phyloP scores from a whole-genome alignment of 2,797 vertebrate species.

The Sebastiscus albofasciatus region DNA sequence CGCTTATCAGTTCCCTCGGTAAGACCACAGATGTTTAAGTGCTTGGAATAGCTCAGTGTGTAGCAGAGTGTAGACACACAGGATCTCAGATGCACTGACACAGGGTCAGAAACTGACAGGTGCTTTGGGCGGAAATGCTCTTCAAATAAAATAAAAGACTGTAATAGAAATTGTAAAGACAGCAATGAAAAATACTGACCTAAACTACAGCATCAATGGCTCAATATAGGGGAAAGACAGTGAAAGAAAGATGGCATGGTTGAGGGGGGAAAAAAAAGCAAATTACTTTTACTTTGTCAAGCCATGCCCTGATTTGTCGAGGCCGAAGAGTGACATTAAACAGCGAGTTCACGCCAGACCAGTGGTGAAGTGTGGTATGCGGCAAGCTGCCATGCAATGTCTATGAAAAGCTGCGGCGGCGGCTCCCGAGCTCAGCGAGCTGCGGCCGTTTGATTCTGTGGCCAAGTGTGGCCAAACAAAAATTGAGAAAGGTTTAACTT shows the following conservation, averaged over 20 bases:
- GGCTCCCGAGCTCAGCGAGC: too few relatives aligned
- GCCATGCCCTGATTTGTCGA: not conserved
- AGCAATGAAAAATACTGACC: not conserved
- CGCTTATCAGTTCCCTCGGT: constrained; percentile 63
- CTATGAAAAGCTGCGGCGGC: too few relatives aligned
- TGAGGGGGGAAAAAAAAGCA: not conserved
- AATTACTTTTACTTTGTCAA: not conserved
- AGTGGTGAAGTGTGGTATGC: fast-evolving
- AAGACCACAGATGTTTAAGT: constrained; percentile 61
- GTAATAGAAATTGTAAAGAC: not conserved
- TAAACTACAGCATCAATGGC: too few relatives aligned
- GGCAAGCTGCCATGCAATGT: too few relatives aligned
- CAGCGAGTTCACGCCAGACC: fast-evolving
- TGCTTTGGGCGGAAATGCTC: not conserved
- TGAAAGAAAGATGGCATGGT: not conserved
- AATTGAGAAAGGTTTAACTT: too few relatives aligned
- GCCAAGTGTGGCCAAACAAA: too few relatives aligned
- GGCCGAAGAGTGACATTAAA: not conserved
- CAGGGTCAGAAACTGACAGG: constrained; percentile 3
- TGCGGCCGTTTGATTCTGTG: too few relatives aligned
- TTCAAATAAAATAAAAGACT: not conserved
- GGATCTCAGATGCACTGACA: constrained; percentile 19
- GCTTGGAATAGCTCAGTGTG: constrained; percentile 53
- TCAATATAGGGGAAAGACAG: not conserved
- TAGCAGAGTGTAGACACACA: constrained; percentile 5